Evolutionary conservation across 1,140 invertebrate species (phyloP).

Genomic region (Drosophila hydei): DNA sequence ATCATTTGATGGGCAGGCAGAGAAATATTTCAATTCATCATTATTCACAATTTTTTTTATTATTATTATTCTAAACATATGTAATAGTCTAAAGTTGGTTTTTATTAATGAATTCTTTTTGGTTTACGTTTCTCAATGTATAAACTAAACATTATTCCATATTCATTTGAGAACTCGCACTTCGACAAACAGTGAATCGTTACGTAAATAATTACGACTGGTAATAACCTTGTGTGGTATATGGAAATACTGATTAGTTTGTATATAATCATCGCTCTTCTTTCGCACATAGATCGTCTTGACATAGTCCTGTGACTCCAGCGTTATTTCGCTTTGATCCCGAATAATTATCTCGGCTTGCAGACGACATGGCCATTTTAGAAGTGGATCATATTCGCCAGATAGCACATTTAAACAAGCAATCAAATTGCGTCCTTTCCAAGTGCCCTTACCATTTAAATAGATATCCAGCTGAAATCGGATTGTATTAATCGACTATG

Average conservation of each 20-base stretch:
- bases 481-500: neutral
- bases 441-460: conserved; percentile 89
- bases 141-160: too few relatives aligned
- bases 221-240: conserved; percentile 88
- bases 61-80: neutral
- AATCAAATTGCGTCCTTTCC: conserved; percentile 89
- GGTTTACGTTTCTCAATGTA: too few relatives aligned
- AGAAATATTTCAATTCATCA: neutral
- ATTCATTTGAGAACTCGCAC: conserved; percentile 84
- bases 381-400: conserved; percentile 88
- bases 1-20: neutral
- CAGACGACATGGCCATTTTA: conserved; percentile 89
- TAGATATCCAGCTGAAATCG: conserved; percentile 86
- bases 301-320: conserved; percentile 85
- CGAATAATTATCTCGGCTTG: conserved; percentile 86
- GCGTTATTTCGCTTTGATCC: conserved; percentile 85
- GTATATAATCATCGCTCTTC: conserved; percentile 85
- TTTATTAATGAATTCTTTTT: too few relatives aligned
- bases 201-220: conserved; percentile 87
- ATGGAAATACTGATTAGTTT: conserved; percentile 88
- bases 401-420: conserved; percentile 87
- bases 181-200: conserved; percentile 88
- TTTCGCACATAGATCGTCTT: conserved; percentile 84
- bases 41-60: neutral
- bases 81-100: too few relatives aligned